Percentiles rank a stretch among this genome's conserved stretches.
Evolutionary conservation across 1,140 invertebrate genomes (phyloP).

Genomic region (Aphis craccivora): DNA sequence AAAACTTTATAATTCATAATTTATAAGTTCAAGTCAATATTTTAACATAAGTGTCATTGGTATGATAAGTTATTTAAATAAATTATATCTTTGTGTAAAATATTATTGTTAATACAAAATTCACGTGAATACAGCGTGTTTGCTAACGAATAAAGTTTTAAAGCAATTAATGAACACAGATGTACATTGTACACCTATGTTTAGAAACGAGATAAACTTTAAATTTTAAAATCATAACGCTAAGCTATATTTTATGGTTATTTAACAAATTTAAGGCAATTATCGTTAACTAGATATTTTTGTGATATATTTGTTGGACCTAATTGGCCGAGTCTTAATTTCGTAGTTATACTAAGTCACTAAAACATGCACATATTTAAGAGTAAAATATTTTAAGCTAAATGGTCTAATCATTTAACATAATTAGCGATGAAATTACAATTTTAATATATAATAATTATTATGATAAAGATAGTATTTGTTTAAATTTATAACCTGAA

Average conservation of each 20-base stretch:
- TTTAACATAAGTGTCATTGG: neutral
- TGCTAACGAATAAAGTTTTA: slow-evolving; percentile 17
- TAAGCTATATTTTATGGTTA: slow-evolving; percentile 7
- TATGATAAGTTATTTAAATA: slow-evolving; percentile 28
- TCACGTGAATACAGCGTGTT: neutral
- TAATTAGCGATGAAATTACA: neutral
- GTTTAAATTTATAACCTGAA: neutral
- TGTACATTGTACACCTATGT: neutral
- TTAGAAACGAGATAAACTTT: neutral
- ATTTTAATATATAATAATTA: neutral
- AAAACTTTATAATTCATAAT: neutral
- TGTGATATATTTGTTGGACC: neutral
- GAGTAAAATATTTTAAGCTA: neutral
- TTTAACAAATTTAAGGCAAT: neutral
- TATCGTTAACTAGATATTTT: neutral
- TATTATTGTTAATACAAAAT: neutral
- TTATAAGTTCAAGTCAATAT: neutral
- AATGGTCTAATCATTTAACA: neutral
- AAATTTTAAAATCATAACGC: neutral
- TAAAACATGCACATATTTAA: neutral
- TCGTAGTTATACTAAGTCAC: neutral
- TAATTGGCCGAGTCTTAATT: neutral
- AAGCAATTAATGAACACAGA: slow-evolving; percentile 2
- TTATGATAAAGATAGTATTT: neutral
- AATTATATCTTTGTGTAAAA: neutral